phyloP scores from a whole-genome alignment of 2,797 vertebrate genomes.

The Sebastes glaucus region DNA sequence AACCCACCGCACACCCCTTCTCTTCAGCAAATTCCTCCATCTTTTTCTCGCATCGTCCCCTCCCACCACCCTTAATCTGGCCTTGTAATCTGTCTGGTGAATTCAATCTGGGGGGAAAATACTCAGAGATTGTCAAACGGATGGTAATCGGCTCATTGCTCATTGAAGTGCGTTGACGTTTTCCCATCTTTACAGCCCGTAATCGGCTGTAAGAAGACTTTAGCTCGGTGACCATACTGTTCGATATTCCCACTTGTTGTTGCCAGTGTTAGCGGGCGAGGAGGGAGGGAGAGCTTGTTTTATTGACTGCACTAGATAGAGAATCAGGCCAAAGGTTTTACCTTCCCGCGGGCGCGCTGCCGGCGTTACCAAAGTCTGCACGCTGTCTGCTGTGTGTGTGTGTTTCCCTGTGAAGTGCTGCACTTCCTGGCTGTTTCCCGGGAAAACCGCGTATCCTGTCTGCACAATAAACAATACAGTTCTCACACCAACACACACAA shows the following conservation, averaged over 20 bases:
- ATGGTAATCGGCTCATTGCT: conserved; percentile 52
- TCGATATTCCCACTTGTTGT: conserved; percentile 34
- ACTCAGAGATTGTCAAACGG: conserved; percentile 44
- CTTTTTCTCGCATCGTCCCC: conserved; percentile 29
- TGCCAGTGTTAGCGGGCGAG: neutral
- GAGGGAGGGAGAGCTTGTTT: conserved; percentile 28
- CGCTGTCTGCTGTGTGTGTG: conserved; percentile 40
- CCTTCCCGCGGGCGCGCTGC: conserved; percentile 47
- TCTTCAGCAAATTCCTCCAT: conserved; percentile 39
- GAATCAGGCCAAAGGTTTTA: conserved; percentile 69
- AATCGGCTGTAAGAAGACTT: conserved; percentile 34
- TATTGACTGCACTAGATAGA: conserved; percentile 55
- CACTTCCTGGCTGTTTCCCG: conserved; percentile 83
- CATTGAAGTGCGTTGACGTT: conserved; percentile 17
- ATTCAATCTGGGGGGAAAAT: conserved; percentile 69
- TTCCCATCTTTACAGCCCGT: conserved; percentile 11
- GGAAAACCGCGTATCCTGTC: conserved; percentile 85
- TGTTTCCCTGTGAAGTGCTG: conserved; percentile 60
- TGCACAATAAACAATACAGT: conserved; percentile 83
- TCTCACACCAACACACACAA: conserved; percentile 77
- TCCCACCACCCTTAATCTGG: conserved; percentile 62
- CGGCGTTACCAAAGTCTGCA: conserved; percentile 50
- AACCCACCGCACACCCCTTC: neutral
- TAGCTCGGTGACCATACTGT: neutral
- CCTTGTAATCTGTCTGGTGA: conserved; percentile 70